These are phyloP conservation scores for Euzophera pinguis DNA, from an alignment of 2,888 invertebrate genomes.

Conservation along the genomic window DNA sequence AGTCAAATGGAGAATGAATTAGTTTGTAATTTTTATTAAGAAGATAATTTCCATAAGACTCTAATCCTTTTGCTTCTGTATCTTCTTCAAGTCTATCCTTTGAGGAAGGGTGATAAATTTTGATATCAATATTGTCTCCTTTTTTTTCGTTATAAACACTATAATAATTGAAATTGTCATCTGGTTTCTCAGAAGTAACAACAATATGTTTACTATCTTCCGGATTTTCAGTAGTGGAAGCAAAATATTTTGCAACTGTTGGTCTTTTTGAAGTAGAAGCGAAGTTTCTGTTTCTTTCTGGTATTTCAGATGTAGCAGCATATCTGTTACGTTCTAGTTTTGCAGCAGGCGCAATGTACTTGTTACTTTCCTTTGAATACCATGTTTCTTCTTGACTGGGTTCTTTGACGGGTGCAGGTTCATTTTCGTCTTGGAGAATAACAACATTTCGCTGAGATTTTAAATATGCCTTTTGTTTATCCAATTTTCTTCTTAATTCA, in stretches of 20 bases:
- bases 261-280: background rate
- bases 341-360: background rate
- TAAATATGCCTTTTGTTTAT: background rate
- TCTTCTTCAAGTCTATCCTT: background rate
- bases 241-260: background rate
- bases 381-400: constrained; percentile 13
- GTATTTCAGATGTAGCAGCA: background rate
- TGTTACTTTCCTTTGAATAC: background rate
- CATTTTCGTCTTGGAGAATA: background rate
- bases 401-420: constrained; percentile 16
- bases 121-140: constrained; percentile 14
- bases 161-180: constrained; percentile 18
- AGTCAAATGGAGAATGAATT: constrained; percentile 23
- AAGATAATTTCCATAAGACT: constrained; percentile 12
- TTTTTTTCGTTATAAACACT: constrained; percentile 15
- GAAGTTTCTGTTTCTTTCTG: background rate
- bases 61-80: constrained; percentile 3
- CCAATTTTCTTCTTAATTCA: background rate
- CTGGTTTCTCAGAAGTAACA: background rate
- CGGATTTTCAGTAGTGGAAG: background rate
- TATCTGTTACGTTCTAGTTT: background rate
- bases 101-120: constrained; percentile 15
- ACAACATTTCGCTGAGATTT: background rate
- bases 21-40: constrained; percentile 22
- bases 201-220: background rate